Conservation (phyloP, 2,888 invertebrate species). For the Phorcus lineatus region DNA sequence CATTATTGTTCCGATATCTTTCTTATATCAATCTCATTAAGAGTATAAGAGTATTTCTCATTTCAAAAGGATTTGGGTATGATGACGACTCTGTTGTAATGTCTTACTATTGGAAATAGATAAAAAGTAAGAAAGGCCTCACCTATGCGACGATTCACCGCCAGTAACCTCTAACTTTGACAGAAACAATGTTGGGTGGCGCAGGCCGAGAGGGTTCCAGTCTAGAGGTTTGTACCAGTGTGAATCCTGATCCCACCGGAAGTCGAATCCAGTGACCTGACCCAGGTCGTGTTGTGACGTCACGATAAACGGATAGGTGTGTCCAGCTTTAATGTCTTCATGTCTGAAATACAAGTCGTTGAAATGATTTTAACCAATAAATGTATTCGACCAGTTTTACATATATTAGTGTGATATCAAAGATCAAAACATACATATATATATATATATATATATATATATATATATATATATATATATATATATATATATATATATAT, state of each 20-base stretch:
- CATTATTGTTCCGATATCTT: too few species aligned
- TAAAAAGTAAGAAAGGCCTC: too few species aligned
- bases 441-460: too few species aligned
- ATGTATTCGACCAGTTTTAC: neutral
- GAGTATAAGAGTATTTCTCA: too few species aligned
- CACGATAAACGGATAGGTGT: constrained; percentile 53
- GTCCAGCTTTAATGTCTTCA: constrained; percentile 48
- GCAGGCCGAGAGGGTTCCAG: constrained; percentile 45
- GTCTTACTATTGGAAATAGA: too few species aligned
- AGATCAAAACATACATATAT: too few species aligned
- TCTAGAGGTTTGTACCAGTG: constrained; percentile 41
- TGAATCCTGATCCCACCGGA: constrained; percentile 45
- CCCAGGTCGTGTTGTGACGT: constrained; percentile 52
- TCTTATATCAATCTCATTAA: too few species aligned
- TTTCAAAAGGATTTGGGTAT: too few species aligned
- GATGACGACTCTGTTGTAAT: too few species aligned
- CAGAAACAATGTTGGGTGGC: constrained; percentile 46
- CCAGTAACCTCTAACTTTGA: constrained; percentile 37
- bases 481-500: too few species aligned
- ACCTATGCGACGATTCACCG: constrained; percentile 42
- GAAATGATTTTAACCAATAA: neutral
- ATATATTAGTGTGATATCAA: too few species aligned
- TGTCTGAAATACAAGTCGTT: constrained; percentile 35
- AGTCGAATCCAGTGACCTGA: constrained; percentile 33
- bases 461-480: too few species aligned